Conservation (phyloP, 2,888 invertebrate genomes). For the Leptinotarsa haldemani region DNA sequence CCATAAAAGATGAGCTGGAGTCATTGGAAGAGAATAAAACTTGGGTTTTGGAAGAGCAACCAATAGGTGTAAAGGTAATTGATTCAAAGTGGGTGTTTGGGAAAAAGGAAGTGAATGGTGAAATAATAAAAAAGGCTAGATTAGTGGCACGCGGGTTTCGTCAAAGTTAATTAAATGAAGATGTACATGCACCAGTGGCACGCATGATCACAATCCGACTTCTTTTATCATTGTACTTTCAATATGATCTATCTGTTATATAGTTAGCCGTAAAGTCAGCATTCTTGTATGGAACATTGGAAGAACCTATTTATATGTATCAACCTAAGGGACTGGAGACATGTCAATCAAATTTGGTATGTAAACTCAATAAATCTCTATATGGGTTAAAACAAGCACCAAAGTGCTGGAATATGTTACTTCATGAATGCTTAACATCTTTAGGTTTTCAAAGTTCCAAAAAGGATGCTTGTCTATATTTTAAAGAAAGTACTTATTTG, state of each 20-base stretch:
- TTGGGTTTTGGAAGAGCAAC: no score
- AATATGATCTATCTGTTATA: constrained; percentile 35
- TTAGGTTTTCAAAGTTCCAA: constrained; percentile 23
- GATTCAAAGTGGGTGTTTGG: no score
- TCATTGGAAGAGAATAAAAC: no score
- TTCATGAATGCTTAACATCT: constrained; percentile 16
- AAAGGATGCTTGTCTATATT: constrained; percentile 35
- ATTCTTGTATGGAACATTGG: constrained; percentile 34
- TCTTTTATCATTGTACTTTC: constrained; percentile 39
- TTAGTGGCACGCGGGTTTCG: constrained; percentile 1
- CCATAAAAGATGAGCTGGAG: neutral
- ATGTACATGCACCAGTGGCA: neutral
- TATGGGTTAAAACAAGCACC: constrained; percentile 31
- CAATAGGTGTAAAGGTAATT: no score
- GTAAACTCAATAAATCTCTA: constrained; percentile 22
- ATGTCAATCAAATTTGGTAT: constrained; percentile 3
- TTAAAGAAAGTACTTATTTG: constrained; percentile 25
- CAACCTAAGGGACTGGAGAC: constrained; percentile 22
- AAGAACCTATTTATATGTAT: constrained; percentile 30
- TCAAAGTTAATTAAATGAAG: constrained; percentile 8
- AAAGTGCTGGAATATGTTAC: constrained; percentile 25
- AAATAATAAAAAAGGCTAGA: no score
- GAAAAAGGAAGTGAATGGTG: no score
- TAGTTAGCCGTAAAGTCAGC: constrained; percentile 42
- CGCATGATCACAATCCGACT: constrained; percentile 27